phyloP scores from a whole-genome alignment of 23 tunicate genomes.

The Halocynthia roretzi region DNA sequence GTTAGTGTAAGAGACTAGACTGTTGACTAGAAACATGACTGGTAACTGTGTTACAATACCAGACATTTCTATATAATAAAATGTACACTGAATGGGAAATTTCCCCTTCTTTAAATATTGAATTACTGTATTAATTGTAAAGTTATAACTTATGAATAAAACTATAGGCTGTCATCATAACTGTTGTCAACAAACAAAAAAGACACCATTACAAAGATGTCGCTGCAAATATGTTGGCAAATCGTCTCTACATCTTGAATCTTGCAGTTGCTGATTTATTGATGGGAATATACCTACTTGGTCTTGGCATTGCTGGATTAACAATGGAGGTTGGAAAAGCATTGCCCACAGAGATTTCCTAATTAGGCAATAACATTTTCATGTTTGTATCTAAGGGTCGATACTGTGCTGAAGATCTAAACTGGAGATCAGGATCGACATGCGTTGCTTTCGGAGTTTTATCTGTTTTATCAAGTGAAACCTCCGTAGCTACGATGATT shows the following conservation, averaged over 20 bases:
- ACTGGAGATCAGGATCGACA: slow-evolving; percentile 20
- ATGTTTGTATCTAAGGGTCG: slow-evolving; percentile 12
- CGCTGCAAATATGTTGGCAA: slow-evolving; percentile 11
- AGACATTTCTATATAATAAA: not conserved
- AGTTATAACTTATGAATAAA: not conserved
- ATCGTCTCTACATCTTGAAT: slow-evolving; percentile 8
- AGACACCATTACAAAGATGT: not conserved
- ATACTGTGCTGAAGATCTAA: slow-evolving; percentile 15
- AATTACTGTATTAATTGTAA: not conserved
- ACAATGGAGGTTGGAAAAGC: slow-evolving; percentile 5
- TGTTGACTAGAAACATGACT: too few relatives aligned
- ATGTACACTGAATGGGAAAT: not conserved
- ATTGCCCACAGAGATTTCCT: not conserved
- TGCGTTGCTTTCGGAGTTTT: slow-evolving; percentile 24
- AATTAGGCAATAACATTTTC: not conserved
- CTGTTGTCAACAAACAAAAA: not conserved
- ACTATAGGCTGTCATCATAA: slow-evolving; percentile 9
- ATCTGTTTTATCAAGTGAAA: slow-evolving; percentile 24
- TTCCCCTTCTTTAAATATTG: not conserved
- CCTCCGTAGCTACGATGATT: slow-evolving; percentile 32
- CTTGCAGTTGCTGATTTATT: slow-evolving; percentile 20
- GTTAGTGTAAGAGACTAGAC: too few relatives aligned
- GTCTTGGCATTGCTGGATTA: not conserved
- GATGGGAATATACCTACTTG: slow-evolving; percentile 16
- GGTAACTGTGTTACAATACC: too few relatives aligned